phyloP scores from a whole-genome alignment of 2,888 invertebrate species.

The Liposcelis brunnea region DNA sequence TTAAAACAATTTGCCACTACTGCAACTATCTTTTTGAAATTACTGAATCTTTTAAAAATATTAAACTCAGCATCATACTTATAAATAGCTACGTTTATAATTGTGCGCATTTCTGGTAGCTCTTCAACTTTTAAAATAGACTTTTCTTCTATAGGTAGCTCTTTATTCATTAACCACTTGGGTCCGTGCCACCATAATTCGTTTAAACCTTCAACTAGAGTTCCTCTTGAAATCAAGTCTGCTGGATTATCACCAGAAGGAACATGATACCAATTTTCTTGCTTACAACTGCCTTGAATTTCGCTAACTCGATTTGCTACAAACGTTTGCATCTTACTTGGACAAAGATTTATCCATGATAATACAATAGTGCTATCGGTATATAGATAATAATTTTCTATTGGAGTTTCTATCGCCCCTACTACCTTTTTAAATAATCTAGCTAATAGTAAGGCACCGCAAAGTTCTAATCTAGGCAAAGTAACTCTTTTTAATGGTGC shows the following conservation, averaged over 20 bases:
- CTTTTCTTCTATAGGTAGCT: background rate
- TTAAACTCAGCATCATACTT: no score
- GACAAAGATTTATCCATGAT: background rate
- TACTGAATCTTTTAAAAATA: no score
- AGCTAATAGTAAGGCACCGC: background rate
- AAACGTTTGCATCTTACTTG: background rate
- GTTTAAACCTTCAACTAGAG: no score
- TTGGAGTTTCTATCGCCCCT: background rate
- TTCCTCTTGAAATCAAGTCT: background rate
- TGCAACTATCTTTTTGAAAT: no score
- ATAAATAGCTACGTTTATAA: background rate
- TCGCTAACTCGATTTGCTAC: background rate
- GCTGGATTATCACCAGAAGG: background rate
- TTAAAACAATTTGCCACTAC: no score
- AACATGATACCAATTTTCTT: background rate
- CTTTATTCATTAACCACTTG: constrained; percentile 1
- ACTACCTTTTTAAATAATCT: background rate
- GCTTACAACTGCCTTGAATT: background rate
- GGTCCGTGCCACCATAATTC: no score
- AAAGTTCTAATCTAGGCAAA: background rate
- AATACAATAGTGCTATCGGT: background rate
- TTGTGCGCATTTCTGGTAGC: no score
- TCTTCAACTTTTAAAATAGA: no score
- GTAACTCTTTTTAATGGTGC: background rate
- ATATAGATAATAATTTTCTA: background rate